A percentile compares a stretch with the other conserved stretches of the same genome.
These are phyloP conservation scores for Pandemis heparana DNA, from an alignment of 2,888 invertebrate genomes.

Conservation along the genomic window DNA sequence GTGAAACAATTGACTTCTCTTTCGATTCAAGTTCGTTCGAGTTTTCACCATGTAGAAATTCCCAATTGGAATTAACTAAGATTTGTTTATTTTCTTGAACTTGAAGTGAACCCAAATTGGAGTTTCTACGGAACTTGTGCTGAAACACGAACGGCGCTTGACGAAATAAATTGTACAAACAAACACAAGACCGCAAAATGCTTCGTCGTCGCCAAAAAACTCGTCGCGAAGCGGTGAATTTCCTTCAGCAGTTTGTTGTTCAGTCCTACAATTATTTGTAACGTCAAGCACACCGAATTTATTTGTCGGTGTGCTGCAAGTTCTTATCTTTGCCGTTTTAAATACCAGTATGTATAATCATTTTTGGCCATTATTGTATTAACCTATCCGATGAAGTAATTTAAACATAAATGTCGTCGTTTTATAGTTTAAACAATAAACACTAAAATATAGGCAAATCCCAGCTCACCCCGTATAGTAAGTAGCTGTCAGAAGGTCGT, in stretches of 20 bases:
- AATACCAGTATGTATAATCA: not conserved
- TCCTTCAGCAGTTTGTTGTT: conserved; percentile 38
- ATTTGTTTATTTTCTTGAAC: not conserved
- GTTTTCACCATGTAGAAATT: not conserved
- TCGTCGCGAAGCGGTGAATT: conserved; percentile 32
- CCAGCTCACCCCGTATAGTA: no score
- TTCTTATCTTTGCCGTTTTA: not conserved
- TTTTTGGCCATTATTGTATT: not conserved
- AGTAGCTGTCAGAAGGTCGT: no score
- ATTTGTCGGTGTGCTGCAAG: conserved; percentile 12
- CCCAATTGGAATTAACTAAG: not conserved
- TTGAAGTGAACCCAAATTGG: conserved; percentile 3
- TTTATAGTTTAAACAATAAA: no score
- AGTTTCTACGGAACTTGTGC: conserved; percentile 3
- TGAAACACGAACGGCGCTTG: conserved; percentile 7
- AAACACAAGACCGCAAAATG: conserved; percentile 40
- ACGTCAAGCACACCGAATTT: conserved; percentile 33
- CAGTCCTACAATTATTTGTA: conserved; percentile 35
- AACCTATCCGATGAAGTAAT: not conserved
- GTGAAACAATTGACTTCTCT: not conserved
- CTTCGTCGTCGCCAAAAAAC: conserved; percentile 23
- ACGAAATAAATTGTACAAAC: conserved; percentile 31
- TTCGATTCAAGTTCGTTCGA: not conserved
- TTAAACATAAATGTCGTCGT: no score
- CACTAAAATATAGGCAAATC: no score